Evolutionary conservation across 2,888 invertebrate genomes (phyloP).

Genomic region (Empis livida): DNA sequence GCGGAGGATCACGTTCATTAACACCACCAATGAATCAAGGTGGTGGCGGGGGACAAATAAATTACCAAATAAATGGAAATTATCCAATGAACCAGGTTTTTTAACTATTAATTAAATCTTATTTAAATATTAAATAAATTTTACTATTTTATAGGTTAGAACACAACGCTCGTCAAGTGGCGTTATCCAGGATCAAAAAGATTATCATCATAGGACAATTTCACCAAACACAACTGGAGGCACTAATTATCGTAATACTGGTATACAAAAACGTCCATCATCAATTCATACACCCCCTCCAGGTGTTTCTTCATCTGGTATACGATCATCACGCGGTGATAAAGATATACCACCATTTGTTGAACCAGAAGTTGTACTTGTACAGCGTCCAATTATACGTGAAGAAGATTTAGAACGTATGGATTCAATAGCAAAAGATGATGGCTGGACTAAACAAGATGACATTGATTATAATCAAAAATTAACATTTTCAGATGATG

Average conservation of each 20-base stretch:
- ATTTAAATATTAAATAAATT: too few species aligned
- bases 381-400: slow-evolving; percentile 77
- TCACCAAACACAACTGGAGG: slow-evolving; percentile 14
- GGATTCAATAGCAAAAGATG: slow-evolving; percentile 79
- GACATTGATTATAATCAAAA: slow-evolving; percentile 93
- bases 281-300: slow-evolving; percentile 9
- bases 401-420: slow-evolving; percentile 86
- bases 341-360: slow-evolving; percentile 21
- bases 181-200: slow-evolving; percentile 11
- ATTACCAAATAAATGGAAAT: slow-evolving; percentile 4
- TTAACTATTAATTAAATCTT: too few species aligned
- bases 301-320: slow-evolving; percentile 6
- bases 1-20: slow-evolving; percentile 13
- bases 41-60: slow-evolving; percentile 16
- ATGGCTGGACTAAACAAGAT: slow-evolving; percentile 86
- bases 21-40: slow-evolving; percentile 27
- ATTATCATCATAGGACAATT: slow-evolving; percentile 18
- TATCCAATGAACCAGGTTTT: slow-evolving; percentile 7
- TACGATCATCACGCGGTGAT: slow-evolving; percentile 13
- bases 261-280: slow-evolving; percentile 5
- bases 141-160: slow-evolving; percentile 3
- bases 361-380: slow-evolving; percentile 46
- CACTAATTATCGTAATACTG: slow-evolving; percentile 1
- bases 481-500: slow-evolving; percentile 88
- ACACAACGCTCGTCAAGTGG: slow-evolving; percentile 4